Conservation (phyloP, 2,797 vertebrate genomes). For the Synaphobranchus kaupii region DNA sequence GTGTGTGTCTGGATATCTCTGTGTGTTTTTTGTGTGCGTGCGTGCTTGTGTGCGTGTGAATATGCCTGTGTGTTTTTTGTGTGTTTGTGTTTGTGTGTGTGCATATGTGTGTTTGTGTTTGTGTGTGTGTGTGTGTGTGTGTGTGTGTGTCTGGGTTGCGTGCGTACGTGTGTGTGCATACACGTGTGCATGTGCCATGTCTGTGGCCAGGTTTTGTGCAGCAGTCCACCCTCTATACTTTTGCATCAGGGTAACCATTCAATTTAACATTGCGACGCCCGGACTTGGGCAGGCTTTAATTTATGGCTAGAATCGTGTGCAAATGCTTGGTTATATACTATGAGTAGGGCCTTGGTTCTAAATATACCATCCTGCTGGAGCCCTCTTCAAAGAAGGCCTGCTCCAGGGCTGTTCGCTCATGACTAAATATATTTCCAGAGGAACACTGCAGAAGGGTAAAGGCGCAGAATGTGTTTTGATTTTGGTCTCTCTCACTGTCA, state of each 20-base stretch:
- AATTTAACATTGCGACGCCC: constrained; percentile 21
- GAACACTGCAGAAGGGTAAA: constrained; percentile 19
- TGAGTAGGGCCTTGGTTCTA: constrained; percentile 40
- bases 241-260: constrained; percentile 26
- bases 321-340: constrained; percentile 38
- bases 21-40: too few species aligned
- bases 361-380: constrained; percentile 37
- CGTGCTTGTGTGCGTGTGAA: too few species aligned
- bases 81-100: too few species aligned
- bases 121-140: constrained; percentile 3
- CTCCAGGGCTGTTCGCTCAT: constrained; percentile 1
- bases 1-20: neutral
- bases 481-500: neutral
- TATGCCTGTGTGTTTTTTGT: too few species aligned
- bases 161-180: constrained; percentile 13
- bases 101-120: neutral
- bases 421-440: constrained; percentile 32
- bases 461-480: neutral
- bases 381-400: constrained; percentile 39
- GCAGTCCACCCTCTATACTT: constrained; percentile 34
- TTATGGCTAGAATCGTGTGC: constrained; percentile 41
- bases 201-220: constrained; percentile 26
- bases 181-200: neutral
- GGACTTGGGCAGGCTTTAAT: constrained; percentile 35
- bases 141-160: neutral